Evolutionary conservation across 1,140 invertebrate species (phyloP), one percentile per base, ranked within the genome.

Genomic region (Anastatus disparis): DNA sequence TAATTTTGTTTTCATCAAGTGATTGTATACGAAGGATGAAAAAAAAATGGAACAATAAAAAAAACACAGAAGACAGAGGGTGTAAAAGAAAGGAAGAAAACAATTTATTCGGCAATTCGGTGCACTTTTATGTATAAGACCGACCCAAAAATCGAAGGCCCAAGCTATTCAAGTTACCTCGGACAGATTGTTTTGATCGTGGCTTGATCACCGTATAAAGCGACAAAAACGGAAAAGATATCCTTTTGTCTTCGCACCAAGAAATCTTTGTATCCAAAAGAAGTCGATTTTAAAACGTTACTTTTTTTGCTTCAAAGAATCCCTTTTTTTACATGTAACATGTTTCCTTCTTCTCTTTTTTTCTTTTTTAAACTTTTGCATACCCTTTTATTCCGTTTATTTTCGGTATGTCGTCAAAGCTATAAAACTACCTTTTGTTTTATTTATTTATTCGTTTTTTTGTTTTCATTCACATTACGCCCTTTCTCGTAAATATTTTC

Each of bases 151-250:
- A 66, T 66, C 50, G 22, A 20, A 12, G 46, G n/a, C n/a, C n/a
- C n/a, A n/a, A n/a, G 20, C 59, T 53, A 75, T 77, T 76, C 72
- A 79, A 75, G 72, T 52, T 50, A 46, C 65, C 75, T 71, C 72
- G 70, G 75, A 80, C 79, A 80, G 78, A 79, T 80, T 82, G 78
- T 82, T 81, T 81, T 73, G 79, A 76, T 76, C 76, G 75, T 22
- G 70, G 50, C 15, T 20, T 38, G 17, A 56, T 67, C 74, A 68
- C 72, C 71, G 73, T 73, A 74, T 3, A 22, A 22, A 69, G 74
- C 77, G 77, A 82, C 79, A 82, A 80, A 82, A 79, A 65, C n/a
- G n/a, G n/a, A n/a, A n/a, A n/a, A n/a, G n/a, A n/a, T n/a, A 75
- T 62, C 66, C 74, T 75, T 78, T 81, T 82, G 78, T 82, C 76